Conservation (phyloP, 2,888 invertebrate genomes). For the Anoplius nigerrimus region DNA sequence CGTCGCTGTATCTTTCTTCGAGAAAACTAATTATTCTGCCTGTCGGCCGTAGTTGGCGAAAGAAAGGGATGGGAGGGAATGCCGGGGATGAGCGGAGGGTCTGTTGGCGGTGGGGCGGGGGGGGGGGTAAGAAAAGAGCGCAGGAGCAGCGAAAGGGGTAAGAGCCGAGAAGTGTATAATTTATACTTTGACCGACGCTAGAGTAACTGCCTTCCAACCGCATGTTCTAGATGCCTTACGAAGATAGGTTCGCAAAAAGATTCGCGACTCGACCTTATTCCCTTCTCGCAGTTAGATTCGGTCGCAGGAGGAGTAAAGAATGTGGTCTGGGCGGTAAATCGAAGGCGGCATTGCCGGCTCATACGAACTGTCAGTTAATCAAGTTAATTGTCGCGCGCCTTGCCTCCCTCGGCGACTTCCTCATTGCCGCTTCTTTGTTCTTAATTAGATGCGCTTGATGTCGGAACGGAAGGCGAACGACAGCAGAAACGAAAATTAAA, state of each 20-base stretch:
- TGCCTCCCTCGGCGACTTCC: conserved; percentile 24
- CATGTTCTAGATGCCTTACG: no score
- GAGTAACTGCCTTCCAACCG: neutral
- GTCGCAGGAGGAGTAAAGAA: neutral
- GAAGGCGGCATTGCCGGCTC: conserved; percentile 47
- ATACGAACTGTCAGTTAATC: conserved; percentile 56
- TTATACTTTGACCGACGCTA: conserved; percentile 1
- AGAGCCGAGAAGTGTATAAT: neutral
- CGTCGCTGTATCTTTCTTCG: conserved; percentile 38
- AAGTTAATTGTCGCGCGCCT: conserved; percentile 58
- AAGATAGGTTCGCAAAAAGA: no score
- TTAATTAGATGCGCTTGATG: conserved; percentile 54
- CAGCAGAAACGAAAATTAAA: conserved; percentile 39
- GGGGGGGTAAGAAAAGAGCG: neutral
- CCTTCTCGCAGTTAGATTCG: neutral
- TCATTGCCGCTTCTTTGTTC: conserved; percentile 49
- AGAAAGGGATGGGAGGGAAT: neutral
- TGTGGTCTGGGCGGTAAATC: conserved; percentile 37
- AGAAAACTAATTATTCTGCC: conserved; percentile 55
- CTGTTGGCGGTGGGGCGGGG: neutral
- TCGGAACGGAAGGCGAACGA: neutral
- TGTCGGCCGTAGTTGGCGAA: conserved; percentile 8
- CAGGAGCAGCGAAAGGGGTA: neutral
- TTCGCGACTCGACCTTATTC: no score
- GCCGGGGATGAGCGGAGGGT: neutral